phyloP scores from a whole-genome alignment of 2,888 invertebrate genomes.

The Nesidiocoris tenuis region DNA sequence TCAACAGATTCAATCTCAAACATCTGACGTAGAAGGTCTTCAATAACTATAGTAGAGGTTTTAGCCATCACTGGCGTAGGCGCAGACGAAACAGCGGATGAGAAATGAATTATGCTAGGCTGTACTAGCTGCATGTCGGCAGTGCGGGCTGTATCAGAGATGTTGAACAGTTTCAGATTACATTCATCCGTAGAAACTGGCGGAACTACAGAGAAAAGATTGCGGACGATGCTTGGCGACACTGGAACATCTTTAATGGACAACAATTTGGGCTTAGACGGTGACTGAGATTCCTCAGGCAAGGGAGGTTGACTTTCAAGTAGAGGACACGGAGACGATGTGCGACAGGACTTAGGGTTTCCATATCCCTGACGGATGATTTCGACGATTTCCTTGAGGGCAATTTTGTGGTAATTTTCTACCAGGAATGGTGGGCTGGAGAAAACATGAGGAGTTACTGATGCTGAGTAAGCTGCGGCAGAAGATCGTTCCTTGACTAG shows the following conservation, averaged over 20 bases:
- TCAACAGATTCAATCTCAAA: constrained; percentile 19
- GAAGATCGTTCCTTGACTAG: not conserved
- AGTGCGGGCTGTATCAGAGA: not conserved
- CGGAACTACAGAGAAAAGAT: not conserved
- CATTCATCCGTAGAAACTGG: not conserved
- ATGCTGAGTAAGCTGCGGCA: not conserved
- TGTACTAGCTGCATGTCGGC: not conserved
- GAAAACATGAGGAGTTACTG: not conserved
- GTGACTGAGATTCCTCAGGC: too few relatives aligned
- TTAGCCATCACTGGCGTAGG: too few relatives aligned
- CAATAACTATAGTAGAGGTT: not conserved
- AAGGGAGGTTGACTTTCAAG: too few relatives aligned
- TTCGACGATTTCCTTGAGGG: not conserved
- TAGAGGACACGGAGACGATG: not conserved
- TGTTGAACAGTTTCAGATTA: not conserved
- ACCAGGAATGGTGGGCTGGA: not conserved
- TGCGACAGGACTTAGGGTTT: not conserved
- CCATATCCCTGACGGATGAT: not conserved
- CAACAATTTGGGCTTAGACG: too few relatives aligned
- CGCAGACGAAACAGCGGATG: not conserved
- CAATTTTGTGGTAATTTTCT: not conserved
- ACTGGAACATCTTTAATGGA: too few relatives aligned
- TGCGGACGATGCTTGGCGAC: too few relatives aligned
- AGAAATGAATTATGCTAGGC: not conserved
- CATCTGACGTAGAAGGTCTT: not conserved